Evolutionary conservation across 2,113 vertebrate species (phyloP), one percentile per base, ranked within the genome.

Genomic region (Corydoras sp.): DNA sequence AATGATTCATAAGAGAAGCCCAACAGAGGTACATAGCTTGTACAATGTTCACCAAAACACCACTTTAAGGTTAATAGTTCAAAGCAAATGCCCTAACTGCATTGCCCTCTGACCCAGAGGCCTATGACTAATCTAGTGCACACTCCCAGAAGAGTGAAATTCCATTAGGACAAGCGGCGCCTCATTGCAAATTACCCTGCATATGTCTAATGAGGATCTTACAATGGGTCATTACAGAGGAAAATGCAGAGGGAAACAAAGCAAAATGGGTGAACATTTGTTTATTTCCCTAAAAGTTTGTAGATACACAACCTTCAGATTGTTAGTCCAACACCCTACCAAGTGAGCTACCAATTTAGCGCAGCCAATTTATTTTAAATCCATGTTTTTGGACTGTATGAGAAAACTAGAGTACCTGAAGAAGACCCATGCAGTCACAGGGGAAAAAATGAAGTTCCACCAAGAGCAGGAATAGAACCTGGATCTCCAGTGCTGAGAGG

Each of bases 71-170:
- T 58, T 62, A 43, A 43, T 55, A 56, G 11, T 10, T 31, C 49
- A 3, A 7, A 30, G 54, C 18, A 31, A 18, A 65, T 51, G 54
- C 14, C 35, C 54, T 31, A 24, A 11, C 13, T 30, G 54, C 9
- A 24, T 49, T 30, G 61, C 48, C 54, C 70, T 72, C 10, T 65
- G 43, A 65, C 54, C 62, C 48, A 15, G 5, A 68, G 54, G 31
- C 29, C 13, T 66, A 58, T 58, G 43, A 65, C 14, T 72, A 62
- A 10, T 58, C 58, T 31, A 72, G 10, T 13, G 14, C 3, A 32
- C 14, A 11, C 30, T 51, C 53, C 32, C 24, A 35, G 29, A 66
- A 24, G 63, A 53, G 63, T 32, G 30, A 61, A 53, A 66, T 60
- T 32, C 15, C 56, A 60, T 65, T 48, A 66, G 56, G 12, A 50